Evolutionary conservation across 2,797 vertebrate species (phyloP), one percentile per base, ranked within the genome.

Genomic region (Galago senegalensis): DNA sequence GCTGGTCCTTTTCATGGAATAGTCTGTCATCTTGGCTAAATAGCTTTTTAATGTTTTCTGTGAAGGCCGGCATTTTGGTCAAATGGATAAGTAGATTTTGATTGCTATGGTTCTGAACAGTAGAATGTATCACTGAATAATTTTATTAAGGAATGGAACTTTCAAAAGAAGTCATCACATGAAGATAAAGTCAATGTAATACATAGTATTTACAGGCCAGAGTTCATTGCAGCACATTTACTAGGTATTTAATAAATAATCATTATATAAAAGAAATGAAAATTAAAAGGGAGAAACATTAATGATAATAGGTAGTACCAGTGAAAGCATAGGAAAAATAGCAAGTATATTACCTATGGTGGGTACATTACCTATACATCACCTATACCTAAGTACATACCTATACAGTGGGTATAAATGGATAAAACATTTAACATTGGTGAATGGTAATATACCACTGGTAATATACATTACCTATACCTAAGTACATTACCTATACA

Each of bases 121-220:
- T 20, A 60, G 34, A 91, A 94, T 90, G 58, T 91, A 43, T 70
- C 69, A 70, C 7, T 69, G 56, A 69, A 85, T 81, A 61, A 84
- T 61, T 88, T 70, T 96, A 76, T 94, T 88, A 92, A 69, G 91
- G 37, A 95, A 90, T 85, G 25, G 31, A 92, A 79, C 27, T 90
- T 92, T 70, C 8, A 18, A 72, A 25, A 87, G 53, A 56, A 96
- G 87, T 93, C 67, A 84, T 79, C 20, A 69, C 18, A 93, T 70
- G 72, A 73, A 89, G 9, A 23, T 67, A 89, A 69, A 76, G 14
- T 43, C 63, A 89, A 37, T 53, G 31, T 14, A 21, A 93, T 85
- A 69, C 31, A 46, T 8, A 43, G 2, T 75, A 69, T 77, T 34
- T 88, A 31, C 29, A 80, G 25, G 17, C n/a, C 37, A 65, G 3